Evolutionary conservation across 1,140 invertebrate genomes (phyloP).

Genomic region (Palaemon carinicauda): DNA sequence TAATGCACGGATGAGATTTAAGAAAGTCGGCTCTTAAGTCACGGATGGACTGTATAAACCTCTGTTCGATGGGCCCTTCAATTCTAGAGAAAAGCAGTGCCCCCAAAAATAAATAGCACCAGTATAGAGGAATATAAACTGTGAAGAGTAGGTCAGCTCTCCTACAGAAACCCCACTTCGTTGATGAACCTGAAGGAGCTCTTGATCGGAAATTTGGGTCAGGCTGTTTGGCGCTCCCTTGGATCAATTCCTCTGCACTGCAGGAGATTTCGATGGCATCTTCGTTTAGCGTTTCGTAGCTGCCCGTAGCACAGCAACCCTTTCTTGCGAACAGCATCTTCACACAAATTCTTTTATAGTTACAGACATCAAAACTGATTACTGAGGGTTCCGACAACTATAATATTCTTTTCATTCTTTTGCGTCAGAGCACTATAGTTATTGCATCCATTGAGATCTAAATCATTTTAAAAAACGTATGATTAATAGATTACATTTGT

Average conservation of each 20-base stretch:
- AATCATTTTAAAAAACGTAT: too few relatives aligned
- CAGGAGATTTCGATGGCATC: background rate
- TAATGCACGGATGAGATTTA: conserved; percentile 7
- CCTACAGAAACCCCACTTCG: background rate
- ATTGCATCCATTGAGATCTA: too few relatives aligned
- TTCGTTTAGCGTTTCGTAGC: background rate
- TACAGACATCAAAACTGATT: background rate
- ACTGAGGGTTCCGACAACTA: background rate
- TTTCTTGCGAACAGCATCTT: background rate
- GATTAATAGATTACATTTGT: too few relatives aligned
- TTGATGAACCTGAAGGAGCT: background rate
- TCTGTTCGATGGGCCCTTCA: conserved; percentile 24
- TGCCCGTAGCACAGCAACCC: background rate
- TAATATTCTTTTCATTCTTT: background rate
- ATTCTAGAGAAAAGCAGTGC: conserved; percentile 26
- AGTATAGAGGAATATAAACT: conserved; percentile 12
- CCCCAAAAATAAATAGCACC: conserved; percentile 27
- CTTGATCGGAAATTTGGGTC: background rate
- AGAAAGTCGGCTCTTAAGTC: conserved; percentile 1
- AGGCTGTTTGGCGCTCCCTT: background rate
- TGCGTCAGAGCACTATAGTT: too few relatives aligned
- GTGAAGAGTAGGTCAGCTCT: background rate
- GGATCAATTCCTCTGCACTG: background rate
- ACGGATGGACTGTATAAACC: background rate
- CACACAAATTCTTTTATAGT: background rate